phyloP scores from a whole-genome alignment of 2,113 vertebrate genomes.

The Cyanoramphus novaezelandiae region DNA sequence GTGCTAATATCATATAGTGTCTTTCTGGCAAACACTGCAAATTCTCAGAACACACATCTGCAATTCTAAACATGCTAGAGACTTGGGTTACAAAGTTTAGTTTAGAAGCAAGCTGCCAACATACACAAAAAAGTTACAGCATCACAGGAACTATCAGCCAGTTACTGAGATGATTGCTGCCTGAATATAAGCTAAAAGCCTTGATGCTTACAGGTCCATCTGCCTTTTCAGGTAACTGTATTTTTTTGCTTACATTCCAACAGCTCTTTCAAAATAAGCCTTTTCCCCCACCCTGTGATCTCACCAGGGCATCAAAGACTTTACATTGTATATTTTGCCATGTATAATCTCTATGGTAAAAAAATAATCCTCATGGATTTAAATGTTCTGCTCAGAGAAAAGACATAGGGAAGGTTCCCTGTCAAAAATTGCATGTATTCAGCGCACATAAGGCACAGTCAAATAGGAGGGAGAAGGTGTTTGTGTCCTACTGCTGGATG shows the following conservation, averaged over 20 bases:
- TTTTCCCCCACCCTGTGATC: not conserved
- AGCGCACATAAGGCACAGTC: not conserved
- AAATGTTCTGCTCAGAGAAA: not conserved
- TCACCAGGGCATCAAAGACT: not conserved
- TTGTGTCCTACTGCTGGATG: not conserved
- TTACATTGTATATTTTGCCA: not conserved
- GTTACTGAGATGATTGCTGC: not conserved
- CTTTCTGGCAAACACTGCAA: slow-evolving; percentile 64
- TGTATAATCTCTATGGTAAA: not conserved
- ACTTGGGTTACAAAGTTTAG: slow-evolving; percentile 30
- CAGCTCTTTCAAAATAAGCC: not conserved
- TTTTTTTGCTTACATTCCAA: not conserved
- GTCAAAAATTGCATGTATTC: not conserved
- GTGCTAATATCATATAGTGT: slow-evolving; percentile 65
- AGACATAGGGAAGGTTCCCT: not conserved
- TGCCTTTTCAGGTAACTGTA: not conserved
- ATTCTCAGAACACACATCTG: slow-evolving; percentile 64
- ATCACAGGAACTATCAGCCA: not conserved
- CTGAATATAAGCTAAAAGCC: not conserved
- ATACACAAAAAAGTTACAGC: not conserved
- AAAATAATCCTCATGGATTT: not conserved
- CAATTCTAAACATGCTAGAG: slow-evolving; percentile 51
- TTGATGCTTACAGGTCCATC: not conserved
- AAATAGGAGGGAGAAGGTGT: not conserved
- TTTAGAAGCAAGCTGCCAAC: not conserved